Percentiles rank a stretch among this genome's conserved stretches.
Conservation (phyloP, 2,888 invertebrate species). For the Cheilosia soror region DNA sequence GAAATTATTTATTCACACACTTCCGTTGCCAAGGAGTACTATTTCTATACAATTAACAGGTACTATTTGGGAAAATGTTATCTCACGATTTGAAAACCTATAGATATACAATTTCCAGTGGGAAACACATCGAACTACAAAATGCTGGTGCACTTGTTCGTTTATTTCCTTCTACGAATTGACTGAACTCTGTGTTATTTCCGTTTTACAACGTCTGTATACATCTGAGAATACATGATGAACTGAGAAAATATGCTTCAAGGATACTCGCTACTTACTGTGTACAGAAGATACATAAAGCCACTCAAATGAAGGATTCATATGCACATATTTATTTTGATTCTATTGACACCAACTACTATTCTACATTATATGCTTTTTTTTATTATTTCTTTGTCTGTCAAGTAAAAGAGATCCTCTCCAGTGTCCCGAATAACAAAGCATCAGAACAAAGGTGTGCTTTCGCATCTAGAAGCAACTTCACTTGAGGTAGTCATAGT, state of each 20-base stretch:
- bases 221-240: conserved; percentile 25
- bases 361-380: conserved; percentile 4
- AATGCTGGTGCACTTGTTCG: conserved; percentile 23
- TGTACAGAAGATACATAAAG: conserved; percentile 7
- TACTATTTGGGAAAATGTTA: conserved; percentile 24
- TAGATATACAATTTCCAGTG: conserved; percentile 32
- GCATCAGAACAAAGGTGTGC: conserved; percentile 51
- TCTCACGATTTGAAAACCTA: conserved; percentile 12
- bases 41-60: background rate
- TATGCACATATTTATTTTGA: conserved; percentile 34
- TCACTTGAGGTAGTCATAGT: conserved; percentile 27
- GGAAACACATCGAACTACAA: conserved; percentile 35
- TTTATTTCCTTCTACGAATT: conserved; percentile 57
- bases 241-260: conserved; percentile 58
- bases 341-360: conserved; percentile 60
- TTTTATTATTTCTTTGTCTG: conserved; percentile 33
- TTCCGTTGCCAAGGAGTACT: conserved; percentile 6
- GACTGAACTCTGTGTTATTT: conserved; percentile 59
- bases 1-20: conserved; percentile 4
- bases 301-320: conserved; percentile 56
- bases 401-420: conserved; percentile 20
- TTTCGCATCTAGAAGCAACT: conserved; percentile 61
- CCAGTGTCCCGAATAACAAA: conserved; percentile 60
- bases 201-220: conserved; percentile 46
- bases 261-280: conserved; percentile 56